These are phyloP conservation scores for Electrona antarctica DNA, from an alignment of 2,113 vertebrate species.

Conservation along the genomic window DNA sequence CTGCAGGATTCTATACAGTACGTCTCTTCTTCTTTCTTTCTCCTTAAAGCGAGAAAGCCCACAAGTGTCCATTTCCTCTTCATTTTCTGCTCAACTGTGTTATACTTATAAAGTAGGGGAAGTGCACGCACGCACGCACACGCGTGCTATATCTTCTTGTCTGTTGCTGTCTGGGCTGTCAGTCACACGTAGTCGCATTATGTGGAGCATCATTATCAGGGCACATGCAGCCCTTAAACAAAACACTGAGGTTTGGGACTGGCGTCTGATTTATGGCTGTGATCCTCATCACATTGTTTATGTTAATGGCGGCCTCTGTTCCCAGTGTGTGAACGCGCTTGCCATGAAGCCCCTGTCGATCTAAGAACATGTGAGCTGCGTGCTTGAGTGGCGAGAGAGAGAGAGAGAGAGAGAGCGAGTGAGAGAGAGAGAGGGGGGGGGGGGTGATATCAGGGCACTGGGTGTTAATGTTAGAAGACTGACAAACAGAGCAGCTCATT, in stretches of 20 bases:
- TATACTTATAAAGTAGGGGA: constrained; percentile 5
- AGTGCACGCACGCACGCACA: neutral
- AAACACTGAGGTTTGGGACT: constrained; percentile 51
- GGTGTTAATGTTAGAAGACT: constrained; percentile 14
- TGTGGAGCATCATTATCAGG: constrained; percentile 64
- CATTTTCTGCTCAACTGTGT: constrained; percentile 57
- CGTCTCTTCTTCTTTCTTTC: no score
- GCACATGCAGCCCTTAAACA: constrained; percentile 45
- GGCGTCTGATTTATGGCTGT: constrained; percentile 52
- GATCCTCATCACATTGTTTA: constrained; percentile 51
- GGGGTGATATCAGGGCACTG: neutral
- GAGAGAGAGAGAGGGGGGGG: neutral
- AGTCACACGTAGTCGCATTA: constrained; percentile 65
- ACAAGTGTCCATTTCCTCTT: neutral
- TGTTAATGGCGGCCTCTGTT: constrained; percentile 55
- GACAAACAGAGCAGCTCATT: constrained; percentile 22
- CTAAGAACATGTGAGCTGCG: neutral
- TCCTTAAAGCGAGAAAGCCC: no score
- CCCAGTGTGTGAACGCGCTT: constrained; percentile 19
- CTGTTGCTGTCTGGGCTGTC: constrained; percentile 62
- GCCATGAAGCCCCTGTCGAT: constrained; percentile 19
- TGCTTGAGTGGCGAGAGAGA: neutral
- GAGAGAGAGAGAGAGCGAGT: constrained; percentile 11
- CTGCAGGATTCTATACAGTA: no score
- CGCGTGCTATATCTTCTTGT: constrained; percentile 40